Evolutionary conservation across 2,797 vertebrate genomes (phyloP).

Genomic region (Malacoctenus gilli): DNA sequence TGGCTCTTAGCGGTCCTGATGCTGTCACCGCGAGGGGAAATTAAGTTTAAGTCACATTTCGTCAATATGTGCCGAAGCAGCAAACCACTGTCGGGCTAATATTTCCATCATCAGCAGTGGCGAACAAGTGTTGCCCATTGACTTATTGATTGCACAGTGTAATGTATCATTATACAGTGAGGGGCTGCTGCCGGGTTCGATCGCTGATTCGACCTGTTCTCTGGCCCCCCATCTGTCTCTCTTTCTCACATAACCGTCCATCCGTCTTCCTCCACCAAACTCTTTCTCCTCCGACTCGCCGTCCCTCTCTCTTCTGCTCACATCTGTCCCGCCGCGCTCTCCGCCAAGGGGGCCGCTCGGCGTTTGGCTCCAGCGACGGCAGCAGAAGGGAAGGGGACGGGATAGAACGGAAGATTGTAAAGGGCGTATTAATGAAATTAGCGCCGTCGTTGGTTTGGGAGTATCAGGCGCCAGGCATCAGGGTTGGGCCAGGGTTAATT

Average conservation of each 20-base stretch:
- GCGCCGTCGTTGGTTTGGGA: conserved; percentile 67
- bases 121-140: conserved; percentile 80
- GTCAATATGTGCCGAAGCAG: conserved; percentile 59
- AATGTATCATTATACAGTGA: conserved; percentile 80
- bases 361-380: conserved; percentile 28
- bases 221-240: conserved; percentile 79
- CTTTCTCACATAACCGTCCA: conserved; percentile 79
- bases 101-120: conserved; percentile 66
- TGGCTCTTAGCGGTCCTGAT: conserved; percentile 61
- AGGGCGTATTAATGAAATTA: conserved; percentile 80
- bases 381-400: conserved; percentile 40
- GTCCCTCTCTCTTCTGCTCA: conserved; percentile 31
- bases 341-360: conserved; percentile 20
- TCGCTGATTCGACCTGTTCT: conserved; percentile 62
- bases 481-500: conserved; percentile 79
- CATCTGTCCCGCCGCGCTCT: conserved; percentile 39
- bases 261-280: conserved; percentile 72
- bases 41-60: conserved; percentile 71
- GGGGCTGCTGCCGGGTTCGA: conserved; percentile 63
- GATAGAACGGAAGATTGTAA: conserved; percentile 57
- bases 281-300: conserved; percentile 20
- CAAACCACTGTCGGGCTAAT: conserved; percentile 68
- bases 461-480: conserved; percentile 75
- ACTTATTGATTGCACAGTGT: conserved; percentile 78
- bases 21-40: conserved; percentile 52